Evolutionary conservation across 2,113 vertebrate species (phyloP), one percentile per base, ranked within the genome.

Genomic region (Nesogale talazaci): DNA sequence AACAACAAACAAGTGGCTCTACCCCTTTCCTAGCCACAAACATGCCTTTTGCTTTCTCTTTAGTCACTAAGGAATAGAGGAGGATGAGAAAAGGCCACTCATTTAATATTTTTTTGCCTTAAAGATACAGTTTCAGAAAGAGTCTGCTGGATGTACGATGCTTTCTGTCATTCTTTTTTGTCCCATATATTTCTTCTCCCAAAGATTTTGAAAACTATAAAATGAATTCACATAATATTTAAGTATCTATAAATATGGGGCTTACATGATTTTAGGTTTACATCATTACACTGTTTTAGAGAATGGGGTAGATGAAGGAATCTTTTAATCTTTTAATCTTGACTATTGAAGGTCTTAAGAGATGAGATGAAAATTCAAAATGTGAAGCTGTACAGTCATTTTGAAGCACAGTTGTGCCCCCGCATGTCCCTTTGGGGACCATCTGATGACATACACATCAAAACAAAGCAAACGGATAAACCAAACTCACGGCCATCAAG

Each of bases 191-290:
- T 42, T 5, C 29, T 67, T 75, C 36, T 90, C 29, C 2, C 19
- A n/a, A 52, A 56, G 36, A 83, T 42, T 92, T 90, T 61, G 57
- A 92, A 91, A 85, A 87, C 63, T 27, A 70, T 72, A 86, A 93
- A 88, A 57, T 14, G 19, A 89, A 23, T 83, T 61, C 38, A 63
- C 84, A 31, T 57, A 89, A 83, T 82, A 81, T 56, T 89, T 56
- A 86, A 77, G 16, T 38, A 25, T 12, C 84, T 52, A 31, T 36
- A 81, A 90, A 75, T 78, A 38, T 20, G 52, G 52, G 52, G 27
- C 40, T 81, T 88, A 76, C 61, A 36, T 78, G 57, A 84, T 90
- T 83, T 93, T n/a, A 57, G 81, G 75, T 59, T 80, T 92, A 72
- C 3, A 14, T 85, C 23, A 79, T 17, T 42, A 70, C 12, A 74